A percentile compares a stretch with the other conserved stretches of the same genome.
Conservation (phyloP, 2,888 invertebrate genomes). For the Thecophora atra region DNA sequence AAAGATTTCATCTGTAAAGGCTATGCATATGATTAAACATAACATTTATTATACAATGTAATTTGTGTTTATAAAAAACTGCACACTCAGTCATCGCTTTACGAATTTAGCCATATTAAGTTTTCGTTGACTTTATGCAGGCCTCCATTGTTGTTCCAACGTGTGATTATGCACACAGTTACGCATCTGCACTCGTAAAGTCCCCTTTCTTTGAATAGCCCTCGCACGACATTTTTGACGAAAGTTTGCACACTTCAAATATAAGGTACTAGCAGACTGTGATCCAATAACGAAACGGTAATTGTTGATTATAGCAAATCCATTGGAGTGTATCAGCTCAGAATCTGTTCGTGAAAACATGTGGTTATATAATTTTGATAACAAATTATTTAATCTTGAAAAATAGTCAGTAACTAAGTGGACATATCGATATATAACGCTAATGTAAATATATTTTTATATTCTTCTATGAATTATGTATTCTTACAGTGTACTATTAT, state of each 20-base stretch:
- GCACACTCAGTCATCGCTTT: too few relatives aligned
- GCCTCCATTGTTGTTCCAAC: conserved; percentile 37
- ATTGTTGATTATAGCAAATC: conserved; percentile 52
- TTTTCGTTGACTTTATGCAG: background rate
- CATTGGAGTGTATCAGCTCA: conserved; percentile 25
- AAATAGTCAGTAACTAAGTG: too few relatives aligned
- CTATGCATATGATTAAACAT: too few relatives aligned
- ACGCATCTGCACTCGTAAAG: conserved; percentile 55
- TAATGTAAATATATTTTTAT: too few relatives aligned
- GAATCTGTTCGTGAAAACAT: conserved; percentile 1
- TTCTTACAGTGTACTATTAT: too few relatives aligned
- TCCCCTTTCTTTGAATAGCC: conserved; percentile 58
- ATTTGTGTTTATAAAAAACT: too few relatives aligned
- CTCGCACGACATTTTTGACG: conserved; percentile 61
- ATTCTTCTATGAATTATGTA: too few relatives aligned
- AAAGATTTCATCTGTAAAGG: too few relatives aligned
- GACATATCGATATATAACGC: too few relatives aligned
- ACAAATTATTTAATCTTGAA: background rate
- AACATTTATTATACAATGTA: too few relatives aligned
- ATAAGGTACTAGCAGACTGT: conserved; percentile 57
- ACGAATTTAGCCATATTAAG: too few relatives aligned
- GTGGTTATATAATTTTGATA: background rate
- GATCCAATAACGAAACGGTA: conserved; percentile 63
- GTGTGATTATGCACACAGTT: conserved; percentile 59
- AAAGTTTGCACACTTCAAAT: conserved; percentile 63